Base-by-base conservation (phyloP, 2,888 invertebrate species). In the Ellobium chinense region DNA sequence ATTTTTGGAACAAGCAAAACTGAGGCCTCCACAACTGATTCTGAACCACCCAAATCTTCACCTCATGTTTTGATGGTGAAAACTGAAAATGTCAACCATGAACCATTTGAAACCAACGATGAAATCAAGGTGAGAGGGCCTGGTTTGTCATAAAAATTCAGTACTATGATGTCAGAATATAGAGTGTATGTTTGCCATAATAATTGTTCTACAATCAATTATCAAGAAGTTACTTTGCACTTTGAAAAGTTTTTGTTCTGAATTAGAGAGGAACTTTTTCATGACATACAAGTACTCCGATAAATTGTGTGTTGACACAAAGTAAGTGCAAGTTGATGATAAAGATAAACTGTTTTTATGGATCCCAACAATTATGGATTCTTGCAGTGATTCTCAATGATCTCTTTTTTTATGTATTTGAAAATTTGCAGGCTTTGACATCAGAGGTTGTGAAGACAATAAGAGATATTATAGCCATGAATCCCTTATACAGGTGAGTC, bases 361-460 rank as follows among this genome's bases (percentile, higher is more conserved):
- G n/a, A n/a, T n/a, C n/a, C n/a, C n/a, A n/a, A n/a, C n/a, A n/a
- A n/a, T n/a, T n/a, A n/a, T n/a, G n/a, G n/a, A n/a, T n/a, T n/a
- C n/a, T n/a, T n/a, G n/a, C n/a, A n/a, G n/a, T 46, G 46, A 18
- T 46, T 46, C 46, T 46, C 18, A 46, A 18, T 46, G 18, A 46
- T 46, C 18, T 46, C 9, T 46, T 18, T 46, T 46, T 60, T 27
- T 60, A 12, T 31, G 7, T 12, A 12, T 68, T 75, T 37, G 12
- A 7, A 29, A n/a, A n/a, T n/a, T 60, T 73, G 62, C 87, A 95
- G 95, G 99, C 99, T 0, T 92, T 98, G 78, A 98, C 98, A 0
- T 98, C 98, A 93, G 99, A 99, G 94, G 95, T 99, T 80, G 98
- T 99, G 66, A 98, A 99, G 94, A 99, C 99, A 0, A 98, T 99